Conservation (phyloP, 2,113 vertebrate species). For the Elanus axillaris region DNA sequence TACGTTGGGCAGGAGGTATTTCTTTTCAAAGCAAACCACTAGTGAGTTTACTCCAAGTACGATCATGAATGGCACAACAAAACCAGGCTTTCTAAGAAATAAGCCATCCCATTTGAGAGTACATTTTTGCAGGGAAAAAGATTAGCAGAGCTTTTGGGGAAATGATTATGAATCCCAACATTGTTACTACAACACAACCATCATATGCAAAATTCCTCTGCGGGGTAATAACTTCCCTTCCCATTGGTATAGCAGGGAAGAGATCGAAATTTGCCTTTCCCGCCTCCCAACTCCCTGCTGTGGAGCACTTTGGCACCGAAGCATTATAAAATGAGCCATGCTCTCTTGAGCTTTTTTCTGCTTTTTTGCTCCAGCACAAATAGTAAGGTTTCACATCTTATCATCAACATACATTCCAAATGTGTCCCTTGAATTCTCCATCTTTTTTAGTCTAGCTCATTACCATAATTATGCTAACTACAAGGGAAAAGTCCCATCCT, state of each 20-base stretch:
- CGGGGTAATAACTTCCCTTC: slow-evolving; percentile 5
- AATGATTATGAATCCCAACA: background rate
- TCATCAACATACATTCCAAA: slow-evolving; percentile 6
- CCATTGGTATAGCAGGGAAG: background rate
- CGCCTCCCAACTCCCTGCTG: background rate
- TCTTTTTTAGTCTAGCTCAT: background rate
- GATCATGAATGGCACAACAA: background rate
- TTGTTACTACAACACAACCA: background rate
- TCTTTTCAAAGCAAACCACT: slow-evolving; percentile 31
- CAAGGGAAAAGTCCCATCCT: background rate
- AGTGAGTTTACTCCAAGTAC: background rate
- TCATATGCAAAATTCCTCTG: background rate
- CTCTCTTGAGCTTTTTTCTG: background rate
- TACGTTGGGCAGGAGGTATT: background rate
- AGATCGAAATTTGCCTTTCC: background rate
- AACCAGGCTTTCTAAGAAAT: background rate
- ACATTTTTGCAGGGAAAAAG: slow-evolving; percentile 9
- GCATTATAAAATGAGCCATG: background rate
- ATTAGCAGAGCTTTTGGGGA: slow-evolving; percentile 11
- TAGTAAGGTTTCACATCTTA: background rate
- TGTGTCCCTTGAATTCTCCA: background rate
- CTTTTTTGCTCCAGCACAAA: background rate
- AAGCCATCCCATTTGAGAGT: background rate
- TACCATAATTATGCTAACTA: background rate
- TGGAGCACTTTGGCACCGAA: background rate